These are phyloP conservation scores for Perodicticus potto DNA, from an alignment of 2,797 vertebrate genomes.

Conservation along the genomic window DNA sequence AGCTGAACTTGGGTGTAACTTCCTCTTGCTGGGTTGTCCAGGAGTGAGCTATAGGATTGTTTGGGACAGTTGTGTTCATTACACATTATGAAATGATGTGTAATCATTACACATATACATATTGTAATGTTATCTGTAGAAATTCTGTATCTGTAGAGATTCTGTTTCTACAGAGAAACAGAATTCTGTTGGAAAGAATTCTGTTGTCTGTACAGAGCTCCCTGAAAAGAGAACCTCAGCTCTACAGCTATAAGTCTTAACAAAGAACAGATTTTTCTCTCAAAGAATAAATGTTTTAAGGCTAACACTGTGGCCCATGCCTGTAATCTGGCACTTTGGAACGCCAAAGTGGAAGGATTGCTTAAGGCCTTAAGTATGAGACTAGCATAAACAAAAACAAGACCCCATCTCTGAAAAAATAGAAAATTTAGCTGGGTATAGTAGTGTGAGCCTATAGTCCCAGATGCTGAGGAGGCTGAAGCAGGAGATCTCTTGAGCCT, in stretches of 20 bases:
- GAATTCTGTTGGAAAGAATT: too few species aligned
- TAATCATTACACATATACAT: too few species aligned
- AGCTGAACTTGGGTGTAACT: background rate
- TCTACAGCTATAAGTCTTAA: background rate
- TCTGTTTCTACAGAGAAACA: too few species aligned
- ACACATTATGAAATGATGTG: background rate
- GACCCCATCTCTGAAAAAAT: background rate
- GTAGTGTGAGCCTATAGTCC: background rate
- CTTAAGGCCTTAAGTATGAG: background rate
- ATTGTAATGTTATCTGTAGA: too few species aligned
- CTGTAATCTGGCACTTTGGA: background rate
- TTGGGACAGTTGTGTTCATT: background rate
- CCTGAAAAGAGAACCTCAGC: background rate
- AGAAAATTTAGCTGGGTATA: background rate
- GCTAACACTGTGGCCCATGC: background rate
- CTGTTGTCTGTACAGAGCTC: background rate
- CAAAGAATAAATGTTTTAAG: conserved; percentile 1
- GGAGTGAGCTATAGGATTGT: background rate
- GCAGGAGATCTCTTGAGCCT: background rate
- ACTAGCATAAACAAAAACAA: background rate
- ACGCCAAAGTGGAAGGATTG: background rate
- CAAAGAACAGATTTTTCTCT: conserved; percentile 6
- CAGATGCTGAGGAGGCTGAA: background rate
- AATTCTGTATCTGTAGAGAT: too few species aligned
- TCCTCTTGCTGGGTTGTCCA: background rate